Percentiles rank a stretch among this genome's conserved stretches.
phyloP scores from a whole-genome alignment of 2,888 invertebrate species.

The Clunio marinus region DNA sequence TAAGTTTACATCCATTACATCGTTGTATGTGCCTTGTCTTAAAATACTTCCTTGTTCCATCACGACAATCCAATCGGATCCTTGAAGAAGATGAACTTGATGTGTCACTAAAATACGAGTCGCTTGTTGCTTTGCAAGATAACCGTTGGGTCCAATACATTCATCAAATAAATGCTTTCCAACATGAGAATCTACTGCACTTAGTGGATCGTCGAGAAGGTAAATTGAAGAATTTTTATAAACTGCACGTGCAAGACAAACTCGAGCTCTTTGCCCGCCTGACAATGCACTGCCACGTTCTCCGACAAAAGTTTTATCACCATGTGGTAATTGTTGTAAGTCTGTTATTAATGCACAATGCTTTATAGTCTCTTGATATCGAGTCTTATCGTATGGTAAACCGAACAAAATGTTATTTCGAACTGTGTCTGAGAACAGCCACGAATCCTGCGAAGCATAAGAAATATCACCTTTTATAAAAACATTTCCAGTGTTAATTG shows the following conservation, averaged over 20 bases:
- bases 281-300: slow-evolving; percentile 75
- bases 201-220: slow-evolving; percentile 73
- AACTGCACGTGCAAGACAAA: slow-evolving; percentile 68
- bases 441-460: slow-evolving; percentile 65
- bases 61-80: slow-evolving; percentile 60
- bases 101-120: slow-evolving; percentile 72
- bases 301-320: slow-evolving; percentile 74
- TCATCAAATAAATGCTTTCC: slow-evolving; percentile 69
- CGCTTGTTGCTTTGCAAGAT: slow-evolving; percentile 53
- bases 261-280: slow-evolving; percentile 70
- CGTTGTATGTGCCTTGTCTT: slow-evolving; percentile 53
- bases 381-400: slow-evolving; percentile 50
- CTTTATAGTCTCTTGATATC: slow-evolving; percentile 54
- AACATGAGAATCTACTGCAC: slow-evolving; percentile 75
- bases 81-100: slow-evolving; percentile 67
- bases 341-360: slow-evolving; percentile 70
- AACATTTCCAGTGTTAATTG: slow-evolving; percentile 53
- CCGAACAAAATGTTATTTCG: slow-evolving; percentile 68
- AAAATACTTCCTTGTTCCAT: slow-evolving; percentile 56
- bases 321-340: slow-evolving; percentile 65
- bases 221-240: slow-evolving; percentile 71
- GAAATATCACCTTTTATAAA: slow-evolving; percentile 55
- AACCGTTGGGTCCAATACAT: slow-evolving; percentile 58
- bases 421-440: slow-evolving; percentile 59
- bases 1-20: slow-evolving; percentile 52